These are phyloP conservation scores for Caenorhabditis sulstoni DNA, from an alignment of 2,888 invertebrate species.

Conservation along the genomic window DNA sequence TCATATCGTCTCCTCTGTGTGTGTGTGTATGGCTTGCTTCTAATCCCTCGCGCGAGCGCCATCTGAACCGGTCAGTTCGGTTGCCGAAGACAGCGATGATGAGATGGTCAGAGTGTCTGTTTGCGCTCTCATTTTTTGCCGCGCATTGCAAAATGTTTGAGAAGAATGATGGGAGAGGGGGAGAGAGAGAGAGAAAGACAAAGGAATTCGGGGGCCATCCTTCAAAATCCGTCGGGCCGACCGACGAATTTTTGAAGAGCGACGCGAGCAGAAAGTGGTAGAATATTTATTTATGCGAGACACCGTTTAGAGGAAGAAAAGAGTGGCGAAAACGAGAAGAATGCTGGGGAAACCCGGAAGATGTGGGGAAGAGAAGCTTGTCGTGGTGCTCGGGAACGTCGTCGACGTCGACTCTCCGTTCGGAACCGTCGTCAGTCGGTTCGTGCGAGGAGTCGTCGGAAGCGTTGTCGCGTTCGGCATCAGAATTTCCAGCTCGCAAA, in stretches of 20 bases:
- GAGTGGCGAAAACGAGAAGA: neutral
- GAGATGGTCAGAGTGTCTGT: constrained; percentile 40
- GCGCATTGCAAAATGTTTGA: constrained; percentile 25
- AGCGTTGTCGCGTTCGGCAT: constrained; percentile 12
- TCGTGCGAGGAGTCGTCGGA: neutral
- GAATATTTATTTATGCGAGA: neutral
- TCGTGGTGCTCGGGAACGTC: neutral
- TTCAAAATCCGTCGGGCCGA: neutral
- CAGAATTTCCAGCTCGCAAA: constrained; percentile 43
- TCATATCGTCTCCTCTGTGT: constrained; percentile 32
- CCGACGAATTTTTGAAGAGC: constrained; percentile 17
- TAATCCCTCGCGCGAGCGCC: constrained; percentile 11
- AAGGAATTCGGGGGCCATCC: constrained; percentile 25
- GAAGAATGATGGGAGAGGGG: constrained; percentile 1
- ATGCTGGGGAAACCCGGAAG: neutral
- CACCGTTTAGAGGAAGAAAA: neutral
- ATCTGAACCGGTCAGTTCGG: constrained; percentile 47
- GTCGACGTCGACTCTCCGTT: neutral
- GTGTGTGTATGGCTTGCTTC: constrained; percentile 10
- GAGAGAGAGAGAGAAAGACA: constrained; percentile 11
- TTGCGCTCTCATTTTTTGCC: constrained; percentile 41
- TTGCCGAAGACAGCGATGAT: constrained; percentile 23
- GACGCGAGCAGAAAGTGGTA: neutral
- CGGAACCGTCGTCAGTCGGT: neutral
- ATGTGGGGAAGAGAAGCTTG: neutral